Evolutionary conservation across 2,113 vertebrate genomes (phyloP).

Genomic region (Mirza zaza): DNA sequence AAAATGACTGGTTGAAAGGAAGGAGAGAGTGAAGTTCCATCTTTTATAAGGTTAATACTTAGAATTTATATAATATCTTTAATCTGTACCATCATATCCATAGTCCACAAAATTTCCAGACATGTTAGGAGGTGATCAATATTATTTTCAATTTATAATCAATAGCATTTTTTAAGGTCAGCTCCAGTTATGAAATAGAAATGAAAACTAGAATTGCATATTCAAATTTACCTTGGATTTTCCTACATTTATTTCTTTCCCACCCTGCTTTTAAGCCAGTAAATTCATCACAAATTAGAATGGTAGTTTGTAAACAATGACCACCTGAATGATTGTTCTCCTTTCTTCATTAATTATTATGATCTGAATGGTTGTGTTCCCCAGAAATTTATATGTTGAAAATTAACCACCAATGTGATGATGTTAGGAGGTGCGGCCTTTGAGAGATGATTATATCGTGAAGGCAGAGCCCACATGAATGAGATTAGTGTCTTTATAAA

Average conservation of each 20-base stretch:
- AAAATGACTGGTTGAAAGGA: constrained; percentile 7
- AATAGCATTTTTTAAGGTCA: background rate
- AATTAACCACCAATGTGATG: background rate
- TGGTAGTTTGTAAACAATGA: background rate
- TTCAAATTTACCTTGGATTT: background rate
- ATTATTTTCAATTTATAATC: background rate
- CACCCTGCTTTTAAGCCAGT: background rate
- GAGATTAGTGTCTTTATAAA: background rate
- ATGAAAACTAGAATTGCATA: background rate
- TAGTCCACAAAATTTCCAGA: background rate
- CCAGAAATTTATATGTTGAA: background rate
- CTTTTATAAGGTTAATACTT: constrained; percentile 30
- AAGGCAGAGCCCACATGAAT: rapidly evolving
- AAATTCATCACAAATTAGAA: background rate
- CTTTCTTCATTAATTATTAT: background rate
- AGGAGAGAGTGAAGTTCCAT: background rate
- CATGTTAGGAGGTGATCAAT: background rate
- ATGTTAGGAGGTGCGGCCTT: too few relatives aligned
- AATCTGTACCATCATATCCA: background rate
- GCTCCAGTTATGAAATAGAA: background rate
- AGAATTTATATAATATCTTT: background rate
- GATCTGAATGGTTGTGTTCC: background rate
- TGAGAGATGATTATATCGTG: background rate
- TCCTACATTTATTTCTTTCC: background rate
- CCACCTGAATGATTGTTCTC: background rate